These are phyloP conservation scores for Palaemon carinicauda DNA, from an alignment of 1,140 invertebrate species.

Conservation along the genomic window DNA sequence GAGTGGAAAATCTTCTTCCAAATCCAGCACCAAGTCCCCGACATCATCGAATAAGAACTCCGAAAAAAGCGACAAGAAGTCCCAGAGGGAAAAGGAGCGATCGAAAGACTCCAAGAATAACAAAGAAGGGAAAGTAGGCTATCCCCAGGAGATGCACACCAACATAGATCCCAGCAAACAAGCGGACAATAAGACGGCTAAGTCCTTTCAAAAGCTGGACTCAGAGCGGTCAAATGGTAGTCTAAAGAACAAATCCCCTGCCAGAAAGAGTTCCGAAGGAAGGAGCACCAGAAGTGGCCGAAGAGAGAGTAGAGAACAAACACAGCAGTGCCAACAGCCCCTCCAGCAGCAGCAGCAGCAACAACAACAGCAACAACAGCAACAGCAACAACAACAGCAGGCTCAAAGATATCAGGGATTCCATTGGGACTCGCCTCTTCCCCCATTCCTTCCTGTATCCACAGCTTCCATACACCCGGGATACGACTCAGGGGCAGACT, in stretches of 20 bases:
- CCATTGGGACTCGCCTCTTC: constrained; percentile 56
- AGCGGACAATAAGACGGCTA: constrained; percentile 26
- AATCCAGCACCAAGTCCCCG: constrained; percentile 41
- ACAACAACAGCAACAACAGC: constrained; percentile 35
- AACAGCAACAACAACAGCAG: constrained; percentile 17
- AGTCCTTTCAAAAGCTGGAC: constrained; percentile 48
- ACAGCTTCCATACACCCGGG: constrained; percentile 53
- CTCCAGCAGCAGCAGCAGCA: constrained; percentile 24
- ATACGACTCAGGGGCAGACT: constrained; percentile 59
- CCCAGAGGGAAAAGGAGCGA: constrained; percentile 42
- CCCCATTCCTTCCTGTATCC: constrained; percentile 49
- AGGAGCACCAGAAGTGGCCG: constrained; percentile 34
- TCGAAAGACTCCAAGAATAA: constrained; percentile 46
- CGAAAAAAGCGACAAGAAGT: constrained; percentile 52
- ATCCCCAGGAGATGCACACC: constrained; percentile 31
- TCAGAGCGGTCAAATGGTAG: constrained; percentile 48
- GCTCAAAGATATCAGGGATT: constrained; percentile 40
- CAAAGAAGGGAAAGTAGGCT: constrained; percentile 8
- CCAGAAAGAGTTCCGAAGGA: constrained; percentile 37
- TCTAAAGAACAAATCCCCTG: constrained; percentile 49
- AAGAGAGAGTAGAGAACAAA: constrained; percentile 46
- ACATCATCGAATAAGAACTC: constrained; percentile 35
- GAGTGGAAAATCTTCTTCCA: constrained; percentile 35
- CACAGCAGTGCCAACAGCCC: constrained; percentile 25
- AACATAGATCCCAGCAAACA: constrained; percentile 7